phyloP scores from a whole-genome alignment of 1,140 invertebrate species.

The Planococcus citri region DNA sequence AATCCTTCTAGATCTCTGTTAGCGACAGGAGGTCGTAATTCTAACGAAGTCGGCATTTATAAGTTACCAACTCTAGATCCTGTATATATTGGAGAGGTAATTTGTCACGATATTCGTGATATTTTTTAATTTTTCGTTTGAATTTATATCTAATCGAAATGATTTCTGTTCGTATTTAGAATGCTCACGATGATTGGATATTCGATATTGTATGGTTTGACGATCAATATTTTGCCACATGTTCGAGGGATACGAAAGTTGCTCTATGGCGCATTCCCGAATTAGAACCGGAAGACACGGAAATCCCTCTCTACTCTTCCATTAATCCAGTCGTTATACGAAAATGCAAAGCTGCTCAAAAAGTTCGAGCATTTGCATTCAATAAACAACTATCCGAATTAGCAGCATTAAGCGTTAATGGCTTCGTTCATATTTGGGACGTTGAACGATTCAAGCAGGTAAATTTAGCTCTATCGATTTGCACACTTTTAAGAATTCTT shows the following conservation, averaged over 20 bases:
- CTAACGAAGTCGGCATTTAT: conserved; percentile 87
- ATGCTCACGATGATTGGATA: conserved; percentile 79
- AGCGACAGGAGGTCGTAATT: conserved; percentile 84
- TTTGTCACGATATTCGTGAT: no score
- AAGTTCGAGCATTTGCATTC: conserved; percentile 76
- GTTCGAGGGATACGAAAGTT: conserved; percentile 78
- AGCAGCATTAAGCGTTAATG: conserved; percentile 82
- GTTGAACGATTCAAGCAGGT: conserved; percentile 66
- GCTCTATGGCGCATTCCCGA: conserved; percentile 60
- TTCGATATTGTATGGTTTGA: conserved; percentile 94
- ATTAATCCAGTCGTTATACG: conserved; percentile 59
- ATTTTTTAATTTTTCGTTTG: background rate
- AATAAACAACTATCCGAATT: conserved; percentile 77
- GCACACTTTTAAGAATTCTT: background rate
- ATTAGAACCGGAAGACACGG: conserved; percentile 36
- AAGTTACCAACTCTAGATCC: conserved; percentile 84
- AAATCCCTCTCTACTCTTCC: conserved; percentile 28
- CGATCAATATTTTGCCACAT: conserved; percentile 87
- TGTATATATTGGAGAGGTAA: conserved; percentile 78
- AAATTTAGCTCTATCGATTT: background rate
- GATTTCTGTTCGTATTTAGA: conserved; percentile 31
- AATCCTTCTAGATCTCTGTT: conserved; percentile 83
- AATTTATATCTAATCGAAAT: background rate
- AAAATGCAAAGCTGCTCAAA: conserved; percentile 58
- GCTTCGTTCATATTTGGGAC: conserved; percentile 80